Conservation (phyloP, 1,140 invertebrate genomes). For the Hylyphantes graminicola region DNA sequence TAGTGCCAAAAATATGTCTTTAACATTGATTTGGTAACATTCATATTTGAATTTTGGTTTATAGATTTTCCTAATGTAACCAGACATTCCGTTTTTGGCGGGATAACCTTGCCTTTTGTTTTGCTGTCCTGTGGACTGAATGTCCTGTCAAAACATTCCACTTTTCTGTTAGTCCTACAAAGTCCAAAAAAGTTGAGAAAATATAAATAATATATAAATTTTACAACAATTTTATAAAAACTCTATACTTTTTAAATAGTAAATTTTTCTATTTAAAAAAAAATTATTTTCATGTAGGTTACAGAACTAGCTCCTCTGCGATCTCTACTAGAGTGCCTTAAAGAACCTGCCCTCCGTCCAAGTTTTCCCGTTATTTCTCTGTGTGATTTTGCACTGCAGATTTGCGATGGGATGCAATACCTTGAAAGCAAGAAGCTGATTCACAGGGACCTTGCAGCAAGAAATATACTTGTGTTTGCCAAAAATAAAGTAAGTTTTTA, state of each 20-base stretch:
- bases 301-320: constrained; percentile 95
- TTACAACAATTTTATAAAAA: background rate
- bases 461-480: constrained; percentile 95
- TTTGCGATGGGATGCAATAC: constrained; percentile 96
- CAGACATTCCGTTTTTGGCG: too few relatives aligned
- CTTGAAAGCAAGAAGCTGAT: constrained; percentile 93
- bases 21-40: too few relatives aligned
- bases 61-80: too few relatives aligned
- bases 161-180: too few relatives aligned
- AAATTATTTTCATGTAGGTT: constrained; percentile 73
- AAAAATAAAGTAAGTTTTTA: constrained; percentile 80
- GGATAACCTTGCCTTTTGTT: too few relatives aligned
- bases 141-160: too few relatives aligned
- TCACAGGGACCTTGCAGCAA: constrained; percentile 92
- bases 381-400: constrained; percentile 92
- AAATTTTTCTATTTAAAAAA: too few relatives aligned
- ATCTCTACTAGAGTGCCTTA: constrained; percentile 94
- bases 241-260: background rate
- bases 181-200: too few relatives aligned
- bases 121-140: too few relatives aligned
- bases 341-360: constrained; percentile 86
- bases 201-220: too few relatives aligned
- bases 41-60: too few relatives aligned
- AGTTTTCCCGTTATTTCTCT: constrained; percentile 90
- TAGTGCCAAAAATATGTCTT: too few relatives aligned